Conservation (phyloP, 2,113 vertebrate genomes). For the Phainopepla nitens region DNA sequence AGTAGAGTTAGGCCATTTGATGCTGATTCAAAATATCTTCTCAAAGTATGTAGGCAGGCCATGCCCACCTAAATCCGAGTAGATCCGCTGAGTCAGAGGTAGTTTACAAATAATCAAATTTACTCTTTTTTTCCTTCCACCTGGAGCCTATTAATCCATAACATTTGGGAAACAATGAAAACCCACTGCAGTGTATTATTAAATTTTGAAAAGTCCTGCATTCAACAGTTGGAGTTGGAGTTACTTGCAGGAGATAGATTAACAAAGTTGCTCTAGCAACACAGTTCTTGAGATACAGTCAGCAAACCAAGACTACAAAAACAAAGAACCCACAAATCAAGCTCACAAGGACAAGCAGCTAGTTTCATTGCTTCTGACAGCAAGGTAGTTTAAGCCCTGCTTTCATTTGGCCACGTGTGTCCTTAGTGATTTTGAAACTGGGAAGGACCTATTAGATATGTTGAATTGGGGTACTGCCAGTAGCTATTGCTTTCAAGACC, state of each 20-base stretch:
- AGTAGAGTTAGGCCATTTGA: not conserved
- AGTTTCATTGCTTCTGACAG: conserved; percentile 23
- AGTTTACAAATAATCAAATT: not conserved
- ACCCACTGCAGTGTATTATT: not conserved
- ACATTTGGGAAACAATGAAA: not conserved
- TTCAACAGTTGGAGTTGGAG: not conserved
- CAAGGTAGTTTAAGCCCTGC: not conserved
- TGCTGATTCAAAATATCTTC: not conserved
- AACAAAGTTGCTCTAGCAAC: not conserved
- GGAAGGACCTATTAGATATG: conserved; percentile 34
- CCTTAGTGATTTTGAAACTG: conserved; percentile 31
- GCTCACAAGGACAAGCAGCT: not conserved
- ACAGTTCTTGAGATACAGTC: not conserved
- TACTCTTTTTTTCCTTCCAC: not conserved
- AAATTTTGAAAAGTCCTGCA: not conserved
- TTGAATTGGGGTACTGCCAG: conserved; percentile 49
- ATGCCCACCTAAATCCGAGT: not conserved
- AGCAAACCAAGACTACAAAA: not conserved
- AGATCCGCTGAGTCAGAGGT: not conserved
- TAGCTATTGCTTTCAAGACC: conserved; percentile 63
- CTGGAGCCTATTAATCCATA: not conserved
- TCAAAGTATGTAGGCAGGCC: not conserved
- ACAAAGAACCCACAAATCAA: not conserved
- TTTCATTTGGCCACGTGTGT: not conserved
- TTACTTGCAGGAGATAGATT: not conserved